A percentile compares a stretch with the other conserved stretches of the same genome.
phyloP scores from a whole-genome alignment of 92 coral and sea anemone species.

The Zoanthus gigantus region DNA sequence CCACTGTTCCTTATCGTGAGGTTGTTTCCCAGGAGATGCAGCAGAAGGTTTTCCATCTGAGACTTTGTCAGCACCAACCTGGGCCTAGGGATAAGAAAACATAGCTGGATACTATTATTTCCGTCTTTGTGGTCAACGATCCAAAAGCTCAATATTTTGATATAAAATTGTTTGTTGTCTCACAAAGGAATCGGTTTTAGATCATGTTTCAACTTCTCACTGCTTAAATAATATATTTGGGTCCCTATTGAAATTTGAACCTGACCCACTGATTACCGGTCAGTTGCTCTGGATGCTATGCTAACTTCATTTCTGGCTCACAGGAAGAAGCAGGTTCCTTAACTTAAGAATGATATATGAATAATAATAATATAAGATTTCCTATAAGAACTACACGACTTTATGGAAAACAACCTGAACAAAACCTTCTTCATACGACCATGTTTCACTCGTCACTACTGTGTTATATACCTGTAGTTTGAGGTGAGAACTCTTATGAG shows the following conservation, averaged over 20 bases:
- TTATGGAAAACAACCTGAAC: too few relatives aligned
- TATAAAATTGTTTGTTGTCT: background rate
- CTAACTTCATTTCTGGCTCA: background rate
- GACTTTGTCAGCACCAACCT: background rate
- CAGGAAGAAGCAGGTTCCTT: background rate
- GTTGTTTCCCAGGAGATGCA: slow-evolving; percentile 16
- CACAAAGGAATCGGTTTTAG: too few relatives aligned
- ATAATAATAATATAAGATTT: too few relatives aligned
- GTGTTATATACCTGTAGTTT: too few relatives aligned
- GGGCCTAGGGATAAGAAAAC: background rate
- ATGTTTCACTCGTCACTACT: too few relatives aligned
- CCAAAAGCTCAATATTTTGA: background rate
- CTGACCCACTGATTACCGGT: background rate
- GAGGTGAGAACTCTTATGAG: too few relatives aligned
- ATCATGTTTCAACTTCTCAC: too few relatives aligned
- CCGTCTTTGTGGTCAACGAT: background rate
- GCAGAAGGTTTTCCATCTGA: background rate
- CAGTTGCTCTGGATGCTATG: background rate
- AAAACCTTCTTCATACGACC: too few relatives aligned
- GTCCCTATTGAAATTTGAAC: background rate
- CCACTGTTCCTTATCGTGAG: slow-evolving; percentile 75
- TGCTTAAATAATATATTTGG: background rate
- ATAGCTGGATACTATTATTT: background rate
- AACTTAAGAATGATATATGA: too few relatives aligned
- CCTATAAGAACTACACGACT: too few relatives aligned